Percentiles rank a stretch among this genome's conserved stretches.
Conservation (phyloP, 2,888 invertebrate genomes). For the Pachydiplax longipennis region DNA sequence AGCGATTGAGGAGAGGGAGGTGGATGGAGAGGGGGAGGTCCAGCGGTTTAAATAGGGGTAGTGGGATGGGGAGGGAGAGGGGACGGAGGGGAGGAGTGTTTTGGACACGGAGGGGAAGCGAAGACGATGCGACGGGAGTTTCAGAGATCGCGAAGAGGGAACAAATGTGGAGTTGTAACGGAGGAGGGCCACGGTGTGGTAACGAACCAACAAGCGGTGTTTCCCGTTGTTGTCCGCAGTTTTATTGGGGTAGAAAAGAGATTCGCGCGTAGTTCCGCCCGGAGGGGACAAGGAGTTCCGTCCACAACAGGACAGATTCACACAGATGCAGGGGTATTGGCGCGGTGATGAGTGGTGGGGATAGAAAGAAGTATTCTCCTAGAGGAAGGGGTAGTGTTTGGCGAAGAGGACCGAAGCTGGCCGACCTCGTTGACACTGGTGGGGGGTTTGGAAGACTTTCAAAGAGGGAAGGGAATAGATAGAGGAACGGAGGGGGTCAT, state of each 20-base stretch:
- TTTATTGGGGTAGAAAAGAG: background rate
- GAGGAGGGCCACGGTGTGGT: background rate
- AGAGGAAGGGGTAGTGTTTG: background rate
- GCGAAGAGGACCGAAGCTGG: background rate
- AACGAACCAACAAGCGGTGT: background rate
- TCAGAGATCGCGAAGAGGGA: background rate
- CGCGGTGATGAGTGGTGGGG: background rate
- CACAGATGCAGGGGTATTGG: background rate
- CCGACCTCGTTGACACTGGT: background rate
- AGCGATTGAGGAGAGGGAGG: background rate
- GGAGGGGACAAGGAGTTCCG: background rate
- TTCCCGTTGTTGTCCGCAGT: slow-evolving; percentile 33
- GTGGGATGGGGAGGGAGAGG: background rate
- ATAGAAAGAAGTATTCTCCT: background rate
- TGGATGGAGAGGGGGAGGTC: background rate
- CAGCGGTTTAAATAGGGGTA: background rate
- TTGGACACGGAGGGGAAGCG: background rate
- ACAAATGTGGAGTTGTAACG: background rate
- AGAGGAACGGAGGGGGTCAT: background rate
- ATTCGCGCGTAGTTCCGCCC: background rate
- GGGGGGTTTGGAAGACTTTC: background rate
- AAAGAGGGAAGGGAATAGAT: background rate
- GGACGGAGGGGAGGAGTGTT: background rate
- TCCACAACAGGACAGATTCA: background rate
- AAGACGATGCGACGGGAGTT: background rate